Evolutionary conservation across 2,113 vertebrate species (phyloP), one percentile per base, ranked within the genome.

Genomic region (Mungos mungo): DNA sequence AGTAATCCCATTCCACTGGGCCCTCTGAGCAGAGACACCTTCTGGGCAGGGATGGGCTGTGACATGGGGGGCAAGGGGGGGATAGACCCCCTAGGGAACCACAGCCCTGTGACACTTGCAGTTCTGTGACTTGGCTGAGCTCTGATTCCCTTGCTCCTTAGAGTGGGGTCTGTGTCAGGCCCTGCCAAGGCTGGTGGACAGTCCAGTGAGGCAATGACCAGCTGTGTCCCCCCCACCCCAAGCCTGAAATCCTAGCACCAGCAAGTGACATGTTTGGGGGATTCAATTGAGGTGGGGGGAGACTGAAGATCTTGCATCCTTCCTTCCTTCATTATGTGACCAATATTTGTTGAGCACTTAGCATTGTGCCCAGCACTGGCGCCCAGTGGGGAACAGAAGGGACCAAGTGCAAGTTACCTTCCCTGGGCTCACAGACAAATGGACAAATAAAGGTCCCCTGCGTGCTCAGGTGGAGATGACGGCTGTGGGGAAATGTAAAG

Each of bases 1-100:
- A 19, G 5, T 5, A n/a, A 6, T 76, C 60, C 45, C 18, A 13
- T 54, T 23, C 2, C 29, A 3, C 0, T 21, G 33, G 47, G 7
- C n/a, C 29, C n/a, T 50, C 6, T 3, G 54, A 33, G 16, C 18
- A 45, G 77, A 77, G 81, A 14, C 0, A 0, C 60, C 68, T 27
- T 1, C 35, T 8, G 12, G 5, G 23, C 89, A 19, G 18, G 1
- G 9, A 71, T 60, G 41, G 71, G 41, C 72, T 15, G 11, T 54
- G 21, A 35, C 4, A 25, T 0, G 1, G 19, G 29, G 27, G 15
- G 5, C 3, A 72, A 18, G 21, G 0, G 12, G 12, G 21, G 5
- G 9, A 54, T 79, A 69, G 0, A 0, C 15, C 41, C 60, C 63
- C n/a, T 7, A 14, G 33, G 85, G 27, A n/a, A 81, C 25, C 6